Percentiles rank a stretch among this genome's conserved stretches.
Conservation (phyloP, 2,888 invertebrate species). For the Cataglyphis livida region DNA sequence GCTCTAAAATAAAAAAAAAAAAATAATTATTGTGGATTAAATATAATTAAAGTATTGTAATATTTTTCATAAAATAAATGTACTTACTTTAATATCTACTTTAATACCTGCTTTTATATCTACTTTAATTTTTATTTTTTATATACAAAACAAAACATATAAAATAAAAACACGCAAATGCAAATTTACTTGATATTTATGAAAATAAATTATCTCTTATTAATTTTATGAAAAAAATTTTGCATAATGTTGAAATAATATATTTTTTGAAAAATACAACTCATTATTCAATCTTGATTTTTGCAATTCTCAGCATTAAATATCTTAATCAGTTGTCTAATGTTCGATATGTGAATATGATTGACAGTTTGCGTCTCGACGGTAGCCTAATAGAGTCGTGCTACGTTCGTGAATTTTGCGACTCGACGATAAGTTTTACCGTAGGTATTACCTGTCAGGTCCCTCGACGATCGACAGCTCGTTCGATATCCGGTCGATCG, state of each 20-base stretch:
- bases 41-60: not conserved
- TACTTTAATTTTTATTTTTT: not conserved
- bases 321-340: not conserved
- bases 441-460: slow-evolving; percentile 79
- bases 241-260: too few species aligned
- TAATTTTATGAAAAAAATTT: too few species aligned
- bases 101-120: not conserved
- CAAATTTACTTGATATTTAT: not conserved
- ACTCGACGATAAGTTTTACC: slow-evolving; percentile 77
- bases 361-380: slow-evolving; percentile 36
- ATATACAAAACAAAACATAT: not conserved
- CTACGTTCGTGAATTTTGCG: slow-evolving; percentile 76
- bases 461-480: slow-evolving; percentile 70
- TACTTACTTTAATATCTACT: too few species aligned
- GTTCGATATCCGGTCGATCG: slow-evolving; percentile 75
- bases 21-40: not conserved
- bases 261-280: not conserved
- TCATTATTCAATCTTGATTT: not conserved
- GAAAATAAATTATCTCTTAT: not conserved
- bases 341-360: not conserved
- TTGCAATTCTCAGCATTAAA: not conserved
- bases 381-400: slow-evolving; percentile 73
- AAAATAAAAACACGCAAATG: not conserved
- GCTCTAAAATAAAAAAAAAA: not conserved
- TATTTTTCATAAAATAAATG: not conserved